Conservation (phyloP, 2,113 vertebrate genomes). For the Cygnus buccinator region DNA sequence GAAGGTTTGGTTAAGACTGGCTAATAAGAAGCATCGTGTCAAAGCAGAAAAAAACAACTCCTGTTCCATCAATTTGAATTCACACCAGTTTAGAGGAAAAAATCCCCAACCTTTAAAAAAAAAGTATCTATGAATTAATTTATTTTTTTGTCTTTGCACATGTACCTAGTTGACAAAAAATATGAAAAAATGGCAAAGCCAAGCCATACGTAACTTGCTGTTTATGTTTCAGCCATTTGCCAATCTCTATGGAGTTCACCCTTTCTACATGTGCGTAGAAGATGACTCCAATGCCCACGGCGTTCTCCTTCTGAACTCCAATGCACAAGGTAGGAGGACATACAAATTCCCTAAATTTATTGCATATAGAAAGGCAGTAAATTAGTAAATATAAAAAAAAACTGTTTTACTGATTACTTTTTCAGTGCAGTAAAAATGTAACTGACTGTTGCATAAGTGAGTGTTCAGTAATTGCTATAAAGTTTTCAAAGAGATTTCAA, state of each 20-base stretch:
- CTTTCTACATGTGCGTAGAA: constrained; percentile 62
- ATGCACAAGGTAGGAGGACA: constrained; percentile 55
- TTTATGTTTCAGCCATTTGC: constrained; percentile 45
- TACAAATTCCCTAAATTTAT: background rate
- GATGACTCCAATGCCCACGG: constrained; percentile 26
- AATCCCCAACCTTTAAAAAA: background rate
- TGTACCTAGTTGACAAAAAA: background rate
- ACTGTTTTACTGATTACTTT: background rate
- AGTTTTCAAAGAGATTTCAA: background rate
- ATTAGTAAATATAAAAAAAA: background rate
- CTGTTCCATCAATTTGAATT: background rate
- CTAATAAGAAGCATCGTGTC: background rate
- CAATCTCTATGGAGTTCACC: constrained; percentile 65
- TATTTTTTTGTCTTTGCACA: background rate
- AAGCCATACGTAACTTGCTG: background rate
- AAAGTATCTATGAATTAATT: background rate
- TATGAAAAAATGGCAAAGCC: background rate
- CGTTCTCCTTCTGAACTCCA: constrained; percentile 69
- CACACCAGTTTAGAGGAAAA: background rate
- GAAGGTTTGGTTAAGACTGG: background rate
- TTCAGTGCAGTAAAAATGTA: background rate
- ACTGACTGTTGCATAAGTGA: background rate
- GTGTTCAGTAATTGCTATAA: background rate
- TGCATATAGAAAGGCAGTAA: background rate
- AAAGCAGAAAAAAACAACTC: background rate